phyloP scores from a whole-genome alignment of 1,140 invertebrate genomes.

The Drosophila murphyi region DNA sequence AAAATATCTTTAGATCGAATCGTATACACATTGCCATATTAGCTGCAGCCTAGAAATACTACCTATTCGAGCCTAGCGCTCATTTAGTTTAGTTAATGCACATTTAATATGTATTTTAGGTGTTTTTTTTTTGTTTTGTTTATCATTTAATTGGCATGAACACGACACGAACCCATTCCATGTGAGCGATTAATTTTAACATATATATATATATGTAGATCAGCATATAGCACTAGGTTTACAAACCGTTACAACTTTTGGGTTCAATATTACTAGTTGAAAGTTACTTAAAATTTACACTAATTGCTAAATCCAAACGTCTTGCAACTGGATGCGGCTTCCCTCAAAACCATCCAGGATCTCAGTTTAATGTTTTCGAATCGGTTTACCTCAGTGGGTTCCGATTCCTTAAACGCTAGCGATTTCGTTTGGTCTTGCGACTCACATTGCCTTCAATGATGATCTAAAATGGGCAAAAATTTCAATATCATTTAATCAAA shows the following conservation, averaged over 20 bases:
- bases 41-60: conserved; percentile 16
- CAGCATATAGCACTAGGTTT: conserved; percentile 23
- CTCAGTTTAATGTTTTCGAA: conserved; percentile 58
- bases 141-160: conserved; percentile 18
- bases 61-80: conserved; percentile 17
- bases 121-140: not conserved
- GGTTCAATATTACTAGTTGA: conserved; percentile 24
- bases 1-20: conserved; percentile 35
- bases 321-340: not conserved
- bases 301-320: conserved; percentile 31
- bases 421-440: conserved; percentile 83
- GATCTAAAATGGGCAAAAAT: conserved; percentile 57
- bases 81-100: conserved; percentile 43
- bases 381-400: conserved; percentile 83
- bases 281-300: conserved; percentile 28
- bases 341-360: conserved; percentile 7
- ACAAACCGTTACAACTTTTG: conserved; percentile 11
- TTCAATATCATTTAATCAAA: conserved; percentile 21
- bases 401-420: conserved; percentile 84
- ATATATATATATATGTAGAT: conserved; percentile 3
- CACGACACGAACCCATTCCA: conserved; percentile 28
- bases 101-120: conserved; percentile 26
- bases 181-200: conserved; percentile 29
- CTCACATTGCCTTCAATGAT: conserved; percentile 84
- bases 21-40: conserved; percentile 46